These are phyloP conservation scores for Cylloceria caligata DNA, from an alignment of 2,888 invertebrate species.

Conservation along the genomic window DNA sequence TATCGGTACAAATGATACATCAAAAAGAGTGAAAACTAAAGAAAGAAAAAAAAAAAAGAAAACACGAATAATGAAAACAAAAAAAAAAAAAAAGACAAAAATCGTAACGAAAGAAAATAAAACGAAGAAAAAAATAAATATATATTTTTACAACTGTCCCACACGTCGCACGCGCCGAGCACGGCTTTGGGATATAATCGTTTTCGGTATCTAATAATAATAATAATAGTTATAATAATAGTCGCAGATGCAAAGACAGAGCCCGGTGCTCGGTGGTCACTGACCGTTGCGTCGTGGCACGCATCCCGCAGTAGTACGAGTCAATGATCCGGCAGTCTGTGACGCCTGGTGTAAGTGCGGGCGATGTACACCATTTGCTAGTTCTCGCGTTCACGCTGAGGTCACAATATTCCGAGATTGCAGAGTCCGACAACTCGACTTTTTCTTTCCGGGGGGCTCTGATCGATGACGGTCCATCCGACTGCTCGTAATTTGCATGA, in stretches of 20 bases:
- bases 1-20: conserved; percentile 26
- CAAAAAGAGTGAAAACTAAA: conserved; percentile 17
- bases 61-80: background rate
- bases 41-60: conserved; percentile 24
- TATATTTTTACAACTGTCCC: conserved; percentile 68
- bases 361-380: conserved; percentile 35
- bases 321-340: conserved; percentile 60
- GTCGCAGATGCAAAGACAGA: conserved; percentile 29
- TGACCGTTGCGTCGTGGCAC: conserved; percentile 46
- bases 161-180: conserved; percentile 57
- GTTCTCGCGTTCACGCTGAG: conserved; percentile 63
- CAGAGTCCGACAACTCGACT: conserved; percentile 16
- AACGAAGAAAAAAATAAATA: conserved; percentile 63
- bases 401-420: conserved; percentile 57
- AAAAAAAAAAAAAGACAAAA: conserved; percentile 35
- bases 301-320: conserved; percentile 60
- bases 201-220: conserved; percentile 64
- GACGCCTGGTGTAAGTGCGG: conserved; percentile 43
- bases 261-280: conserved; percentile 50
- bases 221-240: conserved; percentile 50
- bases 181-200: conserved; percentile 61
- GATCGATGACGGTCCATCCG: conserved; percentile 32
- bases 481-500: background rate
- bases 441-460: conserved; percentile 20
- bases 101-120: conserved; percentile 23